phyloP scores from a whole-genome alignment of 1,140 invertebrate species.

The Drosophila bocqueti region DNA sequence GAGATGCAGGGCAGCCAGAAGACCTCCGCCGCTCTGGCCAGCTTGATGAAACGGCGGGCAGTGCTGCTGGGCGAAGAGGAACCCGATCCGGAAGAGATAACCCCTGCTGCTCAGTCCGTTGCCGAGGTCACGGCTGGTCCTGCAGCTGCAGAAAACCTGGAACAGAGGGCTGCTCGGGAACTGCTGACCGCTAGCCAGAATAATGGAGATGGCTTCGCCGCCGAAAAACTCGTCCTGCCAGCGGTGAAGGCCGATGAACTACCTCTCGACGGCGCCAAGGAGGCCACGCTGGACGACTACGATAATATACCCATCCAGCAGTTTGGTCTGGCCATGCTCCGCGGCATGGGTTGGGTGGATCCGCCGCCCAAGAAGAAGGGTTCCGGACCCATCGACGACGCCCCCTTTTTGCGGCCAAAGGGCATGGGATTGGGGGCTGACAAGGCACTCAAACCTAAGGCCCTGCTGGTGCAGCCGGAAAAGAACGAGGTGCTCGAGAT shows the following conservation, averaged over 20 bases:
- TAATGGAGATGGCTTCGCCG: conserved; percentile 83
- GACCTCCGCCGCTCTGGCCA: conserved; percentile 86
- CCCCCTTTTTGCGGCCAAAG: conserved; percentile 89
- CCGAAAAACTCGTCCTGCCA: conserved; percentile 86
- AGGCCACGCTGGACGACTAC: conserved; percentile 94
- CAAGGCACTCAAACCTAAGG: conserved; percentile 86
- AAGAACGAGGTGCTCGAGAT: conserved; percentile 88
- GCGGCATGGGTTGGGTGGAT: conserved; percentile 96
- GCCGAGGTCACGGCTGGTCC: conserved; percentile 64
- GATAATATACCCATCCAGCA: conserved; percentile 94
- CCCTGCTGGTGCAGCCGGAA: conserved; percentile 82
- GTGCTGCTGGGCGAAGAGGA: conserved; percentile 76
- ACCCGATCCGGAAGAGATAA: conserved; percentile 38
- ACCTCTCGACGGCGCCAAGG: conserved; percentile 87
- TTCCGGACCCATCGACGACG: conserved; percentile 87
- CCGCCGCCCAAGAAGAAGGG: conserved; percentile 88
- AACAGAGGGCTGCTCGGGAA: conserved; percentile 86
- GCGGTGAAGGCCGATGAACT: conserved; percentile 85
- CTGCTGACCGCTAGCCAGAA: conserved; percentile 67
- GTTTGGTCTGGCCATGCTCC: conserved; percentile 95
- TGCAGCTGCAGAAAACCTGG: conserved; percentile 83
- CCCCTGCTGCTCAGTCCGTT: conserved; percentile 45
- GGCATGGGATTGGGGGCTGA: conserved; percentile 96
- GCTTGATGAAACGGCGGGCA: conserved; percentile 71
- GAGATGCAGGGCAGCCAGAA: conserved; percentile 87